Base-by-base conservation (phyloP, 2,113 vertebrate genomes). In the Notothenia coriiceps region DNA sequence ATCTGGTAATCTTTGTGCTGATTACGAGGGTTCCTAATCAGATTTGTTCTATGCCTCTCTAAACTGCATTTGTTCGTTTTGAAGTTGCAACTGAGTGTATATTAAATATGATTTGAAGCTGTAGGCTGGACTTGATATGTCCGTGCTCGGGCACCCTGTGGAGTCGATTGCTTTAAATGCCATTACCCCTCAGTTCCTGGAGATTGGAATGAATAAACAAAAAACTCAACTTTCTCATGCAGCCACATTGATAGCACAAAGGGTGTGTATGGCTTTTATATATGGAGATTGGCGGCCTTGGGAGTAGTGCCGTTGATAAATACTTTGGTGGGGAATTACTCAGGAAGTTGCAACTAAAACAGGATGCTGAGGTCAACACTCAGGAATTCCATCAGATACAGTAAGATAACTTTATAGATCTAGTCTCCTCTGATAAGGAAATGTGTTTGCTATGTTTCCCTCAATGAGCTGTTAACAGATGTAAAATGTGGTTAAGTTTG, bases 311-410 rank as follows among this genome's bases (percentile, higher is more conserved):
- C 4, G 14, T 51, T 50, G 69, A 76, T 43, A 79, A 74, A 40
- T 77, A 44, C 49, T 77, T 83, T 79, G 70, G 69, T 20, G 40
- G 80, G 83, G 77, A 90, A 77, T 68, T 69, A 85, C 71, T 88
- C 88, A 93, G 92, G 92, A 93, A 91, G 89, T 89, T 83, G 51
- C 62, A 91, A 90, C 84, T 91, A 86, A 84, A 93, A 91, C 91
- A 95, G 94, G 94, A 95, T 94, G 85, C 83, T 89, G 84, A 88
- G 79, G 85, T 93, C 86, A 93, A 82, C 71, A 12, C 84, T 91
- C 81, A 86, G 88, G 93, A 93, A 94, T 93, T 89, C 78, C 78
- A 88, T 88, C 75, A 86, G 84, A 91, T 88, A 83, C 80, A 82
- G 69, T 59, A 74, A 77, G 70, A 68, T 68, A 74, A 64, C 69